phyloP scores from a whole-genome alignment of 2,888 invertebrate species.

The Cylloceria caligata region DNA sequence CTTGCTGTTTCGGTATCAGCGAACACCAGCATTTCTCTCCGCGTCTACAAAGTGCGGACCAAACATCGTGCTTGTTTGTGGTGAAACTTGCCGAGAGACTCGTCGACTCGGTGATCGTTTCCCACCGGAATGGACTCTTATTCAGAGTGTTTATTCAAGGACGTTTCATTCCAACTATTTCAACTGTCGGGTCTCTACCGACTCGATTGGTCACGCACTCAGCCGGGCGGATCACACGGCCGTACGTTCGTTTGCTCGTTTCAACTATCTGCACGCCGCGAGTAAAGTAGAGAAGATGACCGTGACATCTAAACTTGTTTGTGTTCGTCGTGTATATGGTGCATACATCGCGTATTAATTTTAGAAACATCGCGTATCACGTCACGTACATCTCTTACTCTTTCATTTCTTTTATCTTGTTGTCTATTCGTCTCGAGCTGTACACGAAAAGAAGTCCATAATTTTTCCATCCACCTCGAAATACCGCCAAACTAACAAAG shows the following conservation, averaged over 20 bases:
- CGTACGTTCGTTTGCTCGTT: not conserved
- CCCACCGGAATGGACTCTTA: slow-evolving; percentile 31
- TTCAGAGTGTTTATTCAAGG: slow-evolving; percentile 44
- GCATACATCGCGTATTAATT: not conserved
- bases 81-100: slow-evolving; percentile 44
- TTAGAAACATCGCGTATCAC: not conserved
- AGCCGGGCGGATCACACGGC: not conserved
- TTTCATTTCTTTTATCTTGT: slow-evolving; percentile 12
- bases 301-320: not conserved
- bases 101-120: slow-evolving; percentile 35
- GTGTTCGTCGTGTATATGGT: not conserved
- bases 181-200: not conserved
- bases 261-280: not conserved
- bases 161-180: slow-evolving; percentile 6
- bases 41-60: slow-evolving; percentile 41
- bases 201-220: slow-evolving; percentile 45
- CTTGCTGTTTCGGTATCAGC: slow-evolving; percentile 22
- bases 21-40: slow-evolving; percentile 24
- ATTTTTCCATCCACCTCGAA: slow-evolving; percentile 24
- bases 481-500: slow-evolving; percentile 12
- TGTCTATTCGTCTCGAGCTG: not conserved
- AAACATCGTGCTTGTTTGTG: slow-evolving; percentile 62
- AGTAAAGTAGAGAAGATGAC: not conserved
- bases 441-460: slow-evolving; percentile 2
- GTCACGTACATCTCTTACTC: not conserved